These are phyloP conservation scores for Drymonia ruficornis DNA, from an alignment of 2,888 invertebrate genomes.

Conservation along the genomic window DNA sequence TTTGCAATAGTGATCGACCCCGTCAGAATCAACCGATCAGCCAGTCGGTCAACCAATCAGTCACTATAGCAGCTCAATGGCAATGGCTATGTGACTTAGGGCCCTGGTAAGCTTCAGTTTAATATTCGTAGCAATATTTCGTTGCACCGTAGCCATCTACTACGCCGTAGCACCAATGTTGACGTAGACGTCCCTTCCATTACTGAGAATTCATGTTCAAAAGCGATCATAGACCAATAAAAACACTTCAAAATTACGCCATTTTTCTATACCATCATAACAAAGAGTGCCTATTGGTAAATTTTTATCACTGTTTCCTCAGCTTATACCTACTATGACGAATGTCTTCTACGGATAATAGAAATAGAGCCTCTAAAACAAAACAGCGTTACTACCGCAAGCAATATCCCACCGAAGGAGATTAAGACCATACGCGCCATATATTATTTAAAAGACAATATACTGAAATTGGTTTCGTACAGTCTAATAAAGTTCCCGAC, in stretches of 20 bases:
- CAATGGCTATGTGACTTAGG: too few relatives aligned
- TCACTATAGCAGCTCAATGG: too few relatives aligned
- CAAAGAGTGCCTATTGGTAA: too few relatives aligned
- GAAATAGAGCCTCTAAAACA: not conserved
- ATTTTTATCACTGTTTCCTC: too few relatives aligned
- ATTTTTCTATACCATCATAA: too few relatives aligned
- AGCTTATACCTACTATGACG: too few relatives aligned
- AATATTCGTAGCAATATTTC: not conserved
- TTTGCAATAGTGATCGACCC: too few relatives aligned
- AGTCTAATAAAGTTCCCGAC: conserved; percentile 1
- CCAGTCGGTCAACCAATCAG: too few relatives aligned
- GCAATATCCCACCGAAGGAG: not conserved
- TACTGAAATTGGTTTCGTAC: conserved; percentile 2
- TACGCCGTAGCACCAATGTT: not conserved
- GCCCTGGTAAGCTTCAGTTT: too few relatives aligned
- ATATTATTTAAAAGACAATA: not conserved
- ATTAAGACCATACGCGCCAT: not conserved
- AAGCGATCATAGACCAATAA: too few relatives aligned
- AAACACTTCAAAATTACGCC: too few relatives aligned
- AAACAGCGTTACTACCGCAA: not conserved
- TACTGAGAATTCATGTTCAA: not conserved
- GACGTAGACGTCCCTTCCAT: not conserved
- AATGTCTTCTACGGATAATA: not conserved
- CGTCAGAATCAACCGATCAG: too few relatives aligned
- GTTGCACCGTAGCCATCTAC: not conserved